Conservation (phyloP, 2,797 vertebrate genomes). For the Morelia viridis region DNA sequence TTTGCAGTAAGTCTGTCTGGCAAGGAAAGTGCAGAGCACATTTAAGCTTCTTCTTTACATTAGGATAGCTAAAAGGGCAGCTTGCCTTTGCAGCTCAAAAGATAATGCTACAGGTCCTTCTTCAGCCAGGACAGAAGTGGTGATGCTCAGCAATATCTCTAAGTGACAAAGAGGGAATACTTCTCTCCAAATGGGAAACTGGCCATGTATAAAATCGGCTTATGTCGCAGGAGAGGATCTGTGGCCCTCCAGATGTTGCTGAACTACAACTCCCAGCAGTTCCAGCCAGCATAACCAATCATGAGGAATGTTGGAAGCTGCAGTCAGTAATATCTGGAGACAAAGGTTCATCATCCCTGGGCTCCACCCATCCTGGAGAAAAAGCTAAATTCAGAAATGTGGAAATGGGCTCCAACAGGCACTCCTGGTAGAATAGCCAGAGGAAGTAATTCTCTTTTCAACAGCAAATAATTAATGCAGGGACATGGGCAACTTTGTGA, state of each 20-base stretch:
- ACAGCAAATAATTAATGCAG: background rate
- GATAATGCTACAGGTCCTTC: background rate
- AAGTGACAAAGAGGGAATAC: background rate
- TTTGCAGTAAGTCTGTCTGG: constrained; percentile 64
- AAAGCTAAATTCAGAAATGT: background rate
- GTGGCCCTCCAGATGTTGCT: background rate
- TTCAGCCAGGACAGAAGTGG: background rate
- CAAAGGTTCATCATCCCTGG: background rate
- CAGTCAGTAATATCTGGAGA: background rate
- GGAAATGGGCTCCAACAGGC: background rate
- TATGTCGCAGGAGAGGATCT: background rate
- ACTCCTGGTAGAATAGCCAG: background rate
- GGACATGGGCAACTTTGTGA: background rate
- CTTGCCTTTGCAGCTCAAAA: background rate
- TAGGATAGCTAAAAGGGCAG: background rate
- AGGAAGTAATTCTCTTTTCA: background rate
- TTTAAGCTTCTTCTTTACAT: constrained; percentile 21
- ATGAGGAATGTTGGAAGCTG: background rate
- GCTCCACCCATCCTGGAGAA: background rate
- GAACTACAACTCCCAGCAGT: background rate
- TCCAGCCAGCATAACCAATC: background rate
- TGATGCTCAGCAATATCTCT: background rate
- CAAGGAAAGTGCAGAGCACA: constrained; percentile 25
- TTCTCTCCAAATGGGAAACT: background rate
- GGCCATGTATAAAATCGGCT: background rate